These are phyloP conservation scores for Pantala flavescens DNA, from an alignment of 1,140 invertebrate genomes.

Conservation along the genomic window DNA sequence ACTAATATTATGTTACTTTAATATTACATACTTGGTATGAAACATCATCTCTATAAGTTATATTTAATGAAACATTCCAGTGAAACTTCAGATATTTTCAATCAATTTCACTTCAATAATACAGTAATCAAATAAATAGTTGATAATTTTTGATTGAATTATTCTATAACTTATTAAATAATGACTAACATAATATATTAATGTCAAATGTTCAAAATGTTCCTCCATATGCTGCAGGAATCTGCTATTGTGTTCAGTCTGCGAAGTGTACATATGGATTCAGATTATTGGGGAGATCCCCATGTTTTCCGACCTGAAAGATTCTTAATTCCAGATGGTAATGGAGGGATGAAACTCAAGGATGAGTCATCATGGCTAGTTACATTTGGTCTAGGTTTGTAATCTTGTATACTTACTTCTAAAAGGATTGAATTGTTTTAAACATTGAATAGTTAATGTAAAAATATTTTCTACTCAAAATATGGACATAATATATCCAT, in stretches of 20 bases:
- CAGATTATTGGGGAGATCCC: conserved; percentile 29
- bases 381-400: not conserved
- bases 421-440: too few relatives aligned
- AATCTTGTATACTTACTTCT: too few relatives aligned
- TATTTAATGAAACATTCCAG: too few relatives aligned
- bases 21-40: too few relatives aligned
- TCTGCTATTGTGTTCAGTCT: conserved; percentile 14
- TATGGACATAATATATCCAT: too few relatives aligned
- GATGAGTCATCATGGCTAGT: not conserved
- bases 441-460: too few relatives aligned
- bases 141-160: not conserved
- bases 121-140: not conserved
- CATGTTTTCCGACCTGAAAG: conserved; percentile 31
- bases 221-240: not conserved
- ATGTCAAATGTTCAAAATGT: not conserved
- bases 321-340: conserved; percentile 22
- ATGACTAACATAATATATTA: not conserved
- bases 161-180: not conserved
- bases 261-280: conserved; percentile 18
- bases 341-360: conserved; percentile 1
- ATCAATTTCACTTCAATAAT: too few relatives aligned
- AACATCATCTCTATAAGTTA: too few relatives aligned
- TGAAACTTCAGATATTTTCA: too few relatives aligned
- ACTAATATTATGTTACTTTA: too few relatives aligned
- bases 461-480: too few relatives aligned